Conservation (phyloP, 2,113 vertebrate genomes). For the Sander lucioperca region DNA sequence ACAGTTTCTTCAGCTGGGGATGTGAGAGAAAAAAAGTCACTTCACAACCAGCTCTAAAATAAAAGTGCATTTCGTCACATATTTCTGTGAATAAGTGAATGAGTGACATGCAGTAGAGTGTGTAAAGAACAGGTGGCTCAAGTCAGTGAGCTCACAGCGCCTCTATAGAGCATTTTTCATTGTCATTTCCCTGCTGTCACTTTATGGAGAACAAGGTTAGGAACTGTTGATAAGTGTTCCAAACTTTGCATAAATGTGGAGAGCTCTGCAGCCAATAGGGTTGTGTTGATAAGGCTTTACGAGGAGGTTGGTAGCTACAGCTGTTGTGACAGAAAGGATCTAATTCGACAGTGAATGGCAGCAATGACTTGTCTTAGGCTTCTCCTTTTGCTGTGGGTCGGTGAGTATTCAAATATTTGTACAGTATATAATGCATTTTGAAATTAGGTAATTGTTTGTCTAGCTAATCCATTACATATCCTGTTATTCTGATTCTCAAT, state of each 20-base stretch:
- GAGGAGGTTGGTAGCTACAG: not conserved
- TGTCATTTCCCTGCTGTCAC: not conserved
- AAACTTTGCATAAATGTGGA: not conserved
- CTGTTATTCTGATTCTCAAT: too few species aligned
- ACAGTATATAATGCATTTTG: not conserved
- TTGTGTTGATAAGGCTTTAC: not conserved
- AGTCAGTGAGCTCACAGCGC: too few species aligned
- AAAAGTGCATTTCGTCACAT: not conserved
- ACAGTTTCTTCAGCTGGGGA: too few species aligned
- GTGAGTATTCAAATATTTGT: conserved; percentile 4
- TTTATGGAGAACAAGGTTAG: not conserved
- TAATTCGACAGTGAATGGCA: not conserved
- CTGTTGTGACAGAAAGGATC: not conserved
- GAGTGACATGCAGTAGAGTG: too few species aligned
- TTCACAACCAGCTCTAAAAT: too few species aligned
- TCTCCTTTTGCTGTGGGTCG: not conserved
- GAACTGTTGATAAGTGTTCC: not conserved
- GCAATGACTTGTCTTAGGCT: not conserved
- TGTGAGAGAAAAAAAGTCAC: too few species aligned
- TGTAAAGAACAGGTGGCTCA: too few species aligned
- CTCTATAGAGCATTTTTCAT: too few species aligned
- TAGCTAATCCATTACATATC: not conserved
- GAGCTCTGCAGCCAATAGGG: not conserved
- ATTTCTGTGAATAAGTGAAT: too few species aligned
- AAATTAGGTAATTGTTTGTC: not conserved